A percentile compares a stretch with the other conserved stretches of the same genome.
Evolutionary conservation across 2,888 invertebrate genomes (phyloP).

Genomic region (Seira ritae): DNA sequence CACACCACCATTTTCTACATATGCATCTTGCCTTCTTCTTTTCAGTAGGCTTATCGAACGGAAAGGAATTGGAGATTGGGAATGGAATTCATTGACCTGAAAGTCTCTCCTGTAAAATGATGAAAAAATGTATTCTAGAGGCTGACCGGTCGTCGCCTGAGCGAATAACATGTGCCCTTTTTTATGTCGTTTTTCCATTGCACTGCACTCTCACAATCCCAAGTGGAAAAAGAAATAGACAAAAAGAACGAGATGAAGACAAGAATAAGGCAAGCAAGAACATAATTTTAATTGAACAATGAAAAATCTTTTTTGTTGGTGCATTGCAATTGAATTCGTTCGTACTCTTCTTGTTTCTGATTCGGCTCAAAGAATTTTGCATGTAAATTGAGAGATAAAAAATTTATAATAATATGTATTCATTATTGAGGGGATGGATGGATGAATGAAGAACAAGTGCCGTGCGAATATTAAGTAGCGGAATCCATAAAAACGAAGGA

Average conservation of each 20-base stretch:
- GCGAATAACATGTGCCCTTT: background rate
- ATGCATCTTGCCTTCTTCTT: background rate
- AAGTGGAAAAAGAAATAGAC: background rate
- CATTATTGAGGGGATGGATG: background rate
- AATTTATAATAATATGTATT: too few species aligned
- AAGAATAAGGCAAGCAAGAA: constrained; percentile 5
- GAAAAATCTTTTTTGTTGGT: background rate
- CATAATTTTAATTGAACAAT: constrained; percentile 16
- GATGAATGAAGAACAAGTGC: background rate
- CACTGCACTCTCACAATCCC: background rate
- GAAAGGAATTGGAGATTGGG: background rate
- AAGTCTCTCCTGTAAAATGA: background rate
- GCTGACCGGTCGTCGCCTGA: background rate
- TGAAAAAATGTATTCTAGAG: background rate
- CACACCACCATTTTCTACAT: background rate
- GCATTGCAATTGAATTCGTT: background rate
- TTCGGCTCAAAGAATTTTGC: too few species aligned
- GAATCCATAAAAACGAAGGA: background rate
- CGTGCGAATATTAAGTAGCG: background rate
- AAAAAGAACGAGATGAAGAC: constrained; percentile 1
- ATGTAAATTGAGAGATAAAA: too few species aligned
- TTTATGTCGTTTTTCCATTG: constrained; percentile 5
- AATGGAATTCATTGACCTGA: constrained; percentile 13
- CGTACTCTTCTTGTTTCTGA: too few species aligned
- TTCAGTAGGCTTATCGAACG: background rate